Evolutionary conservation across 2,797 vertebrate species (phyloP).

Genomic region (Pseudomugil gertrudae): DNA sequence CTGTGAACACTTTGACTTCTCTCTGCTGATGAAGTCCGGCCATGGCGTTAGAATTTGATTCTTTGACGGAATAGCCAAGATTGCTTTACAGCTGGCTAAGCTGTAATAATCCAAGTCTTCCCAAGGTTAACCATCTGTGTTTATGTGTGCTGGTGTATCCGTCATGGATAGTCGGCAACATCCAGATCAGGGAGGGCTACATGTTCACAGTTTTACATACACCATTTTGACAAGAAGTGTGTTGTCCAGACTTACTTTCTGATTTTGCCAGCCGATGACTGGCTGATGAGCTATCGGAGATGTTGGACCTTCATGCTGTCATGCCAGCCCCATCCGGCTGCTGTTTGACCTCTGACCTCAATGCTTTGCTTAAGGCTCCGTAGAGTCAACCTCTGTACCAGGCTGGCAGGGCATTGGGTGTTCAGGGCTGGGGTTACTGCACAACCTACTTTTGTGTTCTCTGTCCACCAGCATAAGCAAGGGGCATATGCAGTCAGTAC

Average conservation of each 20-base stretch:
- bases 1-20: slow-evolving; percentile 16
- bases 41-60: slow-evolving; percentile 11
- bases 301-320: slow-evolving; percentile 54
- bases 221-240: slow-evolving; percentile 43
- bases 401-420: slow-evolving; percentile 49
- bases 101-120: slow-evolving; percentile 14
- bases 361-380: slow-evolving; percentile 33
- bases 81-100: background rate
- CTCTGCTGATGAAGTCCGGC: slow-evolving; percentile 30
- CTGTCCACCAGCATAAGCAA: slow-evolving; percentile 60
- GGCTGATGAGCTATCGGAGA: slow-evolving; percentile 62
- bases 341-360: slow-evolving; percentile 32
- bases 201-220: slow-evolving; percentile 30
- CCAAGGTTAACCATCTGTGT: slow-evolving; percentile 27
- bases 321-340: slow-evolving; percentile 37
- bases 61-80: background rate
- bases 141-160: slow-evolving; percentile 11
- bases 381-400: slow-evolving; percentile 32
- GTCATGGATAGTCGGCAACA: background rate
- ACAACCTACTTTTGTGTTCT: slow-evolving; percentile 70
- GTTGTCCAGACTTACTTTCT: slow-evolving; percentile 45
- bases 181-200: slow-evolving; percentile 21
- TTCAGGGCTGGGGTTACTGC: slow-evolving; percentile 47
- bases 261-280: slow-evolving; percentile 35
- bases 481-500: slow-evolving; percentile 62